Evolutionary conservation across 2,797 vertebrate species (phyloP), one percentile per base, ranked within the genome.

Genomic region (Hozukius guyotensis): DNA sequence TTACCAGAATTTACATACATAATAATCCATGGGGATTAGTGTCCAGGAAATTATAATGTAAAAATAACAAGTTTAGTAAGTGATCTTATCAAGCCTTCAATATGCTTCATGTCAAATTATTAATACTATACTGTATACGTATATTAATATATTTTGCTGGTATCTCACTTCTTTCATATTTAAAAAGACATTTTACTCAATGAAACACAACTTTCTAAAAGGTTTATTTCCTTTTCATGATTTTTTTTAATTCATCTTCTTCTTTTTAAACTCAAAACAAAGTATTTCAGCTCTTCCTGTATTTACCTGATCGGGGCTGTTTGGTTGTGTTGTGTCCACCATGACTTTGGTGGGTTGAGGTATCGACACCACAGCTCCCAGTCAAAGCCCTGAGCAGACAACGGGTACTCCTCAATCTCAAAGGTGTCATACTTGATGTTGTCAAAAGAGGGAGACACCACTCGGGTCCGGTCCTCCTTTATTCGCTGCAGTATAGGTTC

Each of bases 281-380:
- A 38, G 34, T 6, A 13, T 9, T 24, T 12, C 8, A 31, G 24
- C 22, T n/a, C 5, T 11, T 25, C 1, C 9, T 53, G 12, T 25
- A 2, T 59, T 79, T 78, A 99, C 98, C 97, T 98, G 94, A 99
- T 99, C 0, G 98, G 98, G 46, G 98, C 97, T 0, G 97, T 98
- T 80, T 96, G 95, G 92, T 99, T 99, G 86, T 95, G 96, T 71
- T 97, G 92, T 3, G 94, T 97, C 97, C 97, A 99, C 98, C 98
- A 99, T 6, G 97, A 96, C 82, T 98, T 98, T 0, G 98, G 97
- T 5, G 98, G 98, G 90, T 98, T 99, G 89, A 99, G 95, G 79
- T 99, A 99, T 3, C 97, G 96, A 84, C 98, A 99, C 98, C 98
- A 99, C 53, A 99, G 94, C 83, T 99, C 97, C 98, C 98, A 99